These are phyloP conservation scores for Pteropus alecto DNA, from an alignment of 2,113 vertebrate genomes.

Conservation along the genomic window DNA sequence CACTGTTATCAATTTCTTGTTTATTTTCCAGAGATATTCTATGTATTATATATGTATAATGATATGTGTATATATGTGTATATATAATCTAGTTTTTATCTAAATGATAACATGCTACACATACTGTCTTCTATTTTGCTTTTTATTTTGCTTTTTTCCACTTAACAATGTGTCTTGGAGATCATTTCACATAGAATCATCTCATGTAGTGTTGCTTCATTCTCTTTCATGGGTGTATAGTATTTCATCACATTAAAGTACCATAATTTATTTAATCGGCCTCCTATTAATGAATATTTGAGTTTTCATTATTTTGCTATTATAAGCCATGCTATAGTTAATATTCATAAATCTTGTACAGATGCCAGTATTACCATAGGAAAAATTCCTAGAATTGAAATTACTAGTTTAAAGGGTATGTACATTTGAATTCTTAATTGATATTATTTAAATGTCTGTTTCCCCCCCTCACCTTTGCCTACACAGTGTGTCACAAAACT, in stretches of 20 bases:
- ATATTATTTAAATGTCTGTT: not conserved
- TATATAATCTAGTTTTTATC: slow-evolving; percentile 1
- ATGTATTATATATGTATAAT: not conserved
- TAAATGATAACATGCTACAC: not conserved
- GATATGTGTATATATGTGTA: not conserved
- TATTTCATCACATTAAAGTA: not conserved
- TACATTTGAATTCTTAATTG: not conserved
- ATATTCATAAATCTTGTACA: not conserved
- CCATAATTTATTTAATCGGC: not conserved
- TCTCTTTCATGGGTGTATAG: not conserved
- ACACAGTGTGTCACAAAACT: not conserved
- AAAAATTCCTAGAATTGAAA: slow-evolving; percentile 16
- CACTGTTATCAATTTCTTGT: not conserved
- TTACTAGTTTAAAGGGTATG: not conserved
- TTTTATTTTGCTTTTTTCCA: slow-evolving; percentile 19
- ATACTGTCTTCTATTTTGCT: not conserved
- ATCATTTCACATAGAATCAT: not conserved
- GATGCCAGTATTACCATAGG: not conserved
- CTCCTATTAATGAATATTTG: not conserved
- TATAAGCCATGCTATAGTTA: not conserved
- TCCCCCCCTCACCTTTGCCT: not conserved
- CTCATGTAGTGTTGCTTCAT: not conserved
- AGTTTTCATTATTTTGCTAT: not conserved
- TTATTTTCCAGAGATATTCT: not conserved
- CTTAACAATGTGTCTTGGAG: not conserved